Evolutionary conservation across 1,140 invertebrate genomes (phyloP).

Genomic region (Papilio glaucus): DNA sequence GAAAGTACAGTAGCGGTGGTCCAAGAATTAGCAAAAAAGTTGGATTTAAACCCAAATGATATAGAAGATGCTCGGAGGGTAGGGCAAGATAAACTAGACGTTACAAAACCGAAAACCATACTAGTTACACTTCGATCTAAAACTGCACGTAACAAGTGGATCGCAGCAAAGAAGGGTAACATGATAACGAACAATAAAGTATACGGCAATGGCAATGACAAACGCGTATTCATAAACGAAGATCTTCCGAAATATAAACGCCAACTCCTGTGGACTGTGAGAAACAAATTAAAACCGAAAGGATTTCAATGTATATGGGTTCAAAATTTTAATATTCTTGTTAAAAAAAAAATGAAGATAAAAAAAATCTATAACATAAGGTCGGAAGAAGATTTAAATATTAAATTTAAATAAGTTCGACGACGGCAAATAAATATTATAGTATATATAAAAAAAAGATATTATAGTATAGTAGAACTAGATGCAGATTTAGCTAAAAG

Average conservation of each 20-base stretch:
- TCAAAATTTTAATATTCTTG: slow-evolving; percentile 34
- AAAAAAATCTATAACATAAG: too few species aligned
- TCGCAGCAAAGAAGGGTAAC: slow-evolving; percentile 31
- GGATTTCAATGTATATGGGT: slow-evolving; percentile 41
- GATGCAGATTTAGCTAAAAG: too few species aligned
- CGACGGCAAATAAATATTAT: too few species aligned
- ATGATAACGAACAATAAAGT: slow-evolving; percentile 41
- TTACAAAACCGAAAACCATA: slow-evolving; percentile 13
- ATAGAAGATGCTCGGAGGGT: slow-evolving; percentile 33
- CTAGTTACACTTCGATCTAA: slow-evolving; percentile 34
- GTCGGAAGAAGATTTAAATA: too few species aligned
- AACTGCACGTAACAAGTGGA: slow-evolving; percentile 35
- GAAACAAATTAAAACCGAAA: slow-evolving; percentile 44
- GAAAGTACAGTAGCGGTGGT: slow-evolving; percentile 20
- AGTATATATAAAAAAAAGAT: too few species aligned
- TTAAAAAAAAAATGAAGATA: slow-evolving; percentile 26
- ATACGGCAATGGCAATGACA: slow-evolving; percentile 35
- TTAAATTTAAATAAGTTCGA: too few species aligned
- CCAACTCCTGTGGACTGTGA: slow-evolving; percentile 43
- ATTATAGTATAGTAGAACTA: too few species aligned
- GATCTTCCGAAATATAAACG: slow-evolving; percentile 42
- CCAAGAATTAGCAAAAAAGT: slow-evolving; percentile 10
- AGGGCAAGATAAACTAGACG: slow-evolving; percentile 26
- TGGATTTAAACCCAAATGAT: slow-evolving; percentile 20
- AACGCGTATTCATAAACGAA: slow-evolving; percentile 48